These are phyloP conservation scores for Ophioninae sp. DNA, from an alignment of 2,888 invertebrate species.

Conservation along the genomic window DNA sequence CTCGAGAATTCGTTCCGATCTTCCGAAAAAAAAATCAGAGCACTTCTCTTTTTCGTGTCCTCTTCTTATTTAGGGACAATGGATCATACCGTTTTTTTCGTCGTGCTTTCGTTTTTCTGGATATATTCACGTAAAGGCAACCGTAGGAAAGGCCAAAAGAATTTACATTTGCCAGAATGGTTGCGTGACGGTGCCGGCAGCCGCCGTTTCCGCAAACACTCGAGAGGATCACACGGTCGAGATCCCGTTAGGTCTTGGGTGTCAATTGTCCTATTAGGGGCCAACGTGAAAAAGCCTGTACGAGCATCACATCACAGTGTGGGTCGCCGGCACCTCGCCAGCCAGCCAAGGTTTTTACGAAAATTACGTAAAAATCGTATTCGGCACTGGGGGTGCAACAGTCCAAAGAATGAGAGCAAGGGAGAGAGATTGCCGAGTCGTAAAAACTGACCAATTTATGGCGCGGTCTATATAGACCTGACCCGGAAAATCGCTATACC, in stretches of 20 bases:
- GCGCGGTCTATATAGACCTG: slow-evolving; percentile 32
- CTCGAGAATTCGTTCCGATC: slow-evolving; percentile 72
- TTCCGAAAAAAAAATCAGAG: slow-evolving; percentile 68
- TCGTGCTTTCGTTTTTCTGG: slow-evolving; percentile 39
- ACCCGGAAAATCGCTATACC: slow-evolving; percentile 56
- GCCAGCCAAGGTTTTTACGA: slow-evolving; percentile 66
- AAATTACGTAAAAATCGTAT: slow-evolving; percentile 57
- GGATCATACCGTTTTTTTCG: slow-evolving; percentile 56
- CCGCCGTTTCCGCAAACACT: slow-evolving; percentile 78
- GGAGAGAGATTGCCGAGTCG: slow-evolving; percentile 26
- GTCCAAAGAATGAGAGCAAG: slow-evolving; percentile 14
- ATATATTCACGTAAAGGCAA: slow-evolving; percentile 47
- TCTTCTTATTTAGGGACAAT: slow-evolving; percentile 60
- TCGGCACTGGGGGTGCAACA: slow-evolving; percentile 36
- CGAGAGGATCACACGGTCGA: slow-evolving; percentile 65
- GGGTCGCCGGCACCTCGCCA: slow-evolving; percentile 36
- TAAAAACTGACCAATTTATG: slow-evolving; percentile 62
- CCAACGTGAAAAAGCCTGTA: slow-evolving; percentile 19
- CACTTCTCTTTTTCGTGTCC: slow-evolving; percentile 59
- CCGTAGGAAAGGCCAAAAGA: slow-evolving; percentile 50
- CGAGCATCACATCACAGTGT: slow-evolving; percentile 29
- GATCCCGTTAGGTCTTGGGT: slow-evolving; percentile 76
- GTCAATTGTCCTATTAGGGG: slow-evolving; percentile 65
- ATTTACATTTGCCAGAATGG: slow-evolving; percentile 48
- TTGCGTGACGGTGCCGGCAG: slow-evolving; percentile 72